A percentile compares a stretch with the other conserved stretches of the same genome.
Conservation (phyloP, 2,797 vertebrate species). For the Mormyrops boulengeri region DNA sequence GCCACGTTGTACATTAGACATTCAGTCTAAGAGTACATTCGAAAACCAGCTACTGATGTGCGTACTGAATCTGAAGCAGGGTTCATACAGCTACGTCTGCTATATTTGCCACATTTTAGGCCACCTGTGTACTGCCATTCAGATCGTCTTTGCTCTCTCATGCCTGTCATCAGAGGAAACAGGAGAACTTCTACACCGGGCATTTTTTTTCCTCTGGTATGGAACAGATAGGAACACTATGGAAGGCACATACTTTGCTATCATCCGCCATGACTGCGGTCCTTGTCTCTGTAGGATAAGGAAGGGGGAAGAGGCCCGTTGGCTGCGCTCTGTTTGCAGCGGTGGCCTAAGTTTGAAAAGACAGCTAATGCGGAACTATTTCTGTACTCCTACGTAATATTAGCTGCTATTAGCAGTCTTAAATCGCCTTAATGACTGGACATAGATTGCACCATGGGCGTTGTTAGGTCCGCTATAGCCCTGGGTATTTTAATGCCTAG, state of each 20-base stretch:
- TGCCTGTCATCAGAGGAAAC: constrained; percentile 7
- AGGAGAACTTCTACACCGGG: neutral
- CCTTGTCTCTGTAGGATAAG: neutral
- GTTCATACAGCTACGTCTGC: neutral
- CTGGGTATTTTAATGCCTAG: neutral
- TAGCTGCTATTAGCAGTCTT: neutral
- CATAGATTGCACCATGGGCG: neutral
- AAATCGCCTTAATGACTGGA: neutral
- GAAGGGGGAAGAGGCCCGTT: neutral
- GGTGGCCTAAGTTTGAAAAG: neutral
- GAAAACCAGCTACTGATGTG: neutral
- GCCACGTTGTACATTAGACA: neutral
- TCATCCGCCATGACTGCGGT: neutral
- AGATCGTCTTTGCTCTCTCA: neutral
- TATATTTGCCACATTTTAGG: neutral
- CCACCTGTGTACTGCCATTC: neutral
- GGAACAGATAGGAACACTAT: neutral
- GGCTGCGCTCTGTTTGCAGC: neutral
- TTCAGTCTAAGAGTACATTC: neutral
- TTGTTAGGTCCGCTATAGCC: neutral
- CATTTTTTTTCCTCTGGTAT: neutral
- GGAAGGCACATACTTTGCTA: neutral
- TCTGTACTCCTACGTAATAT: neutral
- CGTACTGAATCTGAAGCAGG: neutral
- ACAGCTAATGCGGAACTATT: neutral